Base-by-base conservation (phyloP, 1,140 invertebrate species). In the Idris sp. region DNA sequence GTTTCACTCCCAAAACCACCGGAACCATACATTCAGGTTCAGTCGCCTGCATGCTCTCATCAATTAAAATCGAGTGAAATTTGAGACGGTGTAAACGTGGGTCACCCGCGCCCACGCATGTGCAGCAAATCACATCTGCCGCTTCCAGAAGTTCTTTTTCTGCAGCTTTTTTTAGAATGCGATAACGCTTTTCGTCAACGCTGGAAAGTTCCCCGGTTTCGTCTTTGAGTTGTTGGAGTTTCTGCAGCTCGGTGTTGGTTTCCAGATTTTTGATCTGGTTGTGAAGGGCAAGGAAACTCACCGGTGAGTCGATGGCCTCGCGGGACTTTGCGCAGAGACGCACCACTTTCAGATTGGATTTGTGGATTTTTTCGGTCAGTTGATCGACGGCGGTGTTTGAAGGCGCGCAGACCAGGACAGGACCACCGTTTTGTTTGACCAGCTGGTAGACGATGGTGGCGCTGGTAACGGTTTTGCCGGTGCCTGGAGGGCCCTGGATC, bases 321-420 rank as follows among this genome's bases (percentile, higher is more conserved):
- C 98, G 90, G 1, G 97, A 98, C 87, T 99, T 99, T 7, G 98
- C 98, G 87, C 97, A 99, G 0, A 99, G 89, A 1, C 98, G 90
- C 0, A 99, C 96, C 4, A 99, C 96, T 88, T 99, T 99, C 8
- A 99, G 88, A 31, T 98, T 98, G 11, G 98, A 99, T 74, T 93
- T 92, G 84, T 99, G 98, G 40, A 99, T 99, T 86, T 99, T 99
- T 86, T 99, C 98, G 0, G 98, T 99, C 1, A 99, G 88, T 81
- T 99, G 98, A 87, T 99, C 98, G 0, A 99, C 98, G 33, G 98
- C 98, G 6, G 98, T 99, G 82, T 99, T 99, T 11, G 96, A 98
- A 0, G 98, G 98, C 1, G 98, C 98, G 87, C 98, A 99, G 0
- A 99, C 98, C 0, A 99, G 87, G 0, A 99, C 97, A 0, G 97